These are phyloP conservation scores for Tortrix viridana DNA, from an alignment of 2,888 invertebrate genomes.

Conservation along the genomic window DNA sequence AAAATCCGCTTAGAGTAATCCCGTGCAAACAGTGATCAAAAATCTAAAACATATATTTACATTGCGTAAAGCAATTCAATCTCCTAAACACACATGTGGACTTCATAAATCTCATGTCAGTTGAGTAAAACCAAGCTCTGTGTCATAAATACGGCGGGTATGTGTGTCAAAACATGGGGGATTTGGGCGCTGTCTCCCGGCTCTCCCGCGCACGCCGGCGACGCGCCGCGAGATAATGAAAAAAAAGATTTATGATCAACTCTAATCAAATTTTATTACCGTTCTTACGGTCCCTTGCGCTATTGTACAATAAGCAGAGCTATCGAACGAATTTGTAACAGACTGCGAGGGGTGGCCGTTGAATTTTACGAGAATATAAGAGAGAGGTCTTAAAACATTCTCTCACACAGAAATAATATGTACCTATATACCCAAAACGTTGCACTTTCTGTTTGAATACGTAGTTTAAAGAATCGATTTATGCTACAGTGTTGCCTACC, in stretches of 20 bases:
- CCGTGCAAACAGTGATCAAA: conserved; percentile 48
- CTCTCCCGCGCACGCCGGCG: conserved; percentile 52
- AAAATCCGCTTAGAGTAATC: conserved; percentile 40
- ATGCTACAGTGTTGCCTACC: background rate
- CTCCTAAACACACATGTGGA: conserved; percentile 75
- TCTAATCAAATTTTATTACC: conserved; percentile 82
- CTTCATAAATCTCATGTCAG: conserved; percentile 80
- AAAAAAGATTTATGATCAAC: conserved; percentile 82
- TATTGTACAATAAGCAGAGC: conserved; percentile 59
- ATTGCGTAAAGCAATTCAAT: conserved; percentile 72
- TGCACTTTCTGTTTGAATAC: background rate
- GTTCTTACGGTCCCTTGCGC: conserved; percentile 64
- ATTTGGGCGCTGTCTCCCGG: conserved; percentile 68
- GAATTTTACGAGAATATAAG: conserved; percentile 25
- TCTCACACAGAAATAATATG: background rate
- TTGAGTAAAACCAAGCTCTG: conserved; percentile 66
- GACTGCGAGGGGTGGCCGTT: conserved; percentile 25
- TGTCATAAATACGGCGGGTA: conserved; percentile 77
- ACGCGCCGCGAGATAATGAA: conserved; percentile 76
- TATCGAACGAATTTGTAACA: conserved; percentile 54
- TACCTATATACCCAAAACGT: background rate
- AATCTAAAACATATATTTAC: conserved; percentile 53
- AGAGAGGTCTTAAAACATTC: background rate
- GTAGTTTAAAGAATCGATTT: background rate
- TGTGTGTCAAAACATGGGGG: conserved; percentile 83